These are phyloP conservation scores for Tetramorium simillimum DNA, from an alignment of 1,140 invertebrate species.

Conservation along the genomic window DNA sequence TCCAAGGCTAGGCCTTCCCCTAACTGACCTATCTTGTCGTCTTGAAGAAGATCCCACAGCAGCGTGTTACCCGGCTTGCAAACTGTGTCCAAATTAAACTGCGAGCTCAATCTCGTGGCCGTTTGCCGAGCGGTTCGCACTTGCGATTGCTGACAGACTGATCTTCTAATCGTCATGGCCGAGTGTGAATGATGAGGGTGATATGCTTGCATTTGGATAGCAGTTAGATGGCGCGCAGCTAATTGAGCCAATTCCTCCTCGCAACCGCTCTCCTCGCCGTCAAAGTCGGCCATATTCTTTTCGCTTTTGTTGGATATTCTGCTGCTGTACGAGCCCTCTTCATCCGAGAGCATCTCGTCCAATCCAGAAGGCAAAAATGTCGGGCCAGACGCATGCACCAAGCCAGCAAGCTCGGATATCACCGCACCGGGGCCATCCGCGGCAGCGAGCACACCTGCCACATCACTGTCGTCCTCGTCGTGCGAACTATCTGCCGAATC, in stretches of 20 bases:
- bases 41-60: slow-evolving; percentile 97
- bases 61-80: slow-evolving; percentile 95
- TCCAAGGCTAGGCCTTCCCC: slow-evolving; percentile 95
- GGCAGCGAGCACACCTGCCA: slow-evolving; percentile 77
- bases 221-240: slow-evolving; percentile 86
- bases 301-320: slow-evolving; percentile 97
- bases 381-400: slow-evolving; percentile 82
- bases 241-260: slow-evolving; percentile 95
- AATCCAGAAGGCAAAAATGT: slow-evolving; percentile 81
- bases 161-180: slow-evolving; percentile 77
- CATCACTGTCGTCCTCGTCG: slow-evolving; percentile 83
- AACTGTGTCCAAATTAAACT: slow-evolving; percentile 92
- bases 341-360: slow-evolving; percentile 90
- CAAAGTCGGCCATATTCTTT: slow-evolving; percentile 97
- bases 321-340: slow-evolving; percentile 94
- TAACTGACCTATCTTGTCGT: slow-evolving; percentile 94
- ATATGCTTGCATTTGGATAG: slow-evolving; percentile 84
- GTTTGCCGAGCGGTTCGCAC: slow-evolving; percentile 74
- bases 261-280: slow-evolving; percentile 95
- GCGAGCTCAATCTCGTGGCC: slow-evolving; percentile 82
- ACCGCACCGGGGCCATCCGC: slow-evolving; percentile 82
- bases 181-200: slow-evolving; percentile 81
- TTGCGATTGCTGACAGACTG: slow-evolving; percentile 78
- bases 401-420: slow-evolving; percentile 85
- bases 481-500: slow-evolving; percentile 83